These are phyloP conservation scores for Trissolcus brochymenae DNA, from an alignment of 2,888 invertebrate species.

Conservation along the genomic window DNA sequence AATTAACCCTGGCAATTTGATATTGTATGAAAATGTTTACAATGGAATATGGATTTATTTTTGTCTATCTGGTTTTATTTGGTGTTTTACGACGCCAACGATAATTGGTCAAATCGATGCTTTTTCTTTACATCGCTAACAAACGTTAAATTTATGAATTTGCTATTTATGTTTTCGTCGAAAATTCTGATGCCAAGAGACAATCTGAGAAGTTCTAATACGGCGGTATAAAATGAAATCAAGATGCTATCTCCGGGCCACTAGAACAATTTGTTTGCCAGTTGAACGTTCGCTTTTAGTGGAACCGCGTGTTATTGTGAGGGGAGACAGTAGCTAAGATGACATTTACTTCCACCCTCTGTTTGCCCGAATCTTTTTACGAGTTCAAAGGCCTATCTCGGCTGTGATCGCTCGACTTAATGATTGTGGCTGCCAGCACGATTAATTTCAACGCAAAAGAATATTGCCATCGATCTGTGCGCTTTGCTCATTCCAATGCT, in stretches of 20 bases:
- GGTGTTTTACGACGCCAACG: slow-evolving; percentile 15
- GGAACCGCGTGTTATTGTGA: slow-evolving; percentile 43
- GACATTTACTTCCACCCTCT: slow-evolving; percentile 59
- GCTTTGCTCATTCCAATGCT: background rate
- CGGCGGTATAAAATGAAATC: slow-evolving; percentile 41
- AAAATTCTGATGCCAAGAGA: slow-evolving; percentile 1
- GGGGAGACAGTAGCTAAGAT: slow-evolving; percentile 47
- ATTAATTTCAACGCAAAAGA: slow-evolving; percentile 30
- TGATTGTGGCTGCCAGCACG: slow-evolving; percentile 36
- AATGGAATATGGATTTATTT: background rate
- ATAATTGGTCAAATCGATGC: slow-evolving; percentile 27
- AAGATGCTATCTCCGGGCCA: slow-evolving; percentile 46
- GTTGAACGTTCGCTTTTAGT: slow-evolving; percentile 42
- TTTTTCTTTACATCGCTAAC: slow-evolving; percentile 21
- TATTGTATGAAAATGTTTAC: slow-evolving; percentile 8
- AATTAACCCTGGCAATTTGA: slow-evolving; percentile 8
- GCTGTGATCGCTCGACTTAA: slow-evolving; percentile 52
- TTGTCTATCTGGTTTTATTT: too few species aligned
- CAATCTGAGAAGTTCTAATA: slow-evolving; percentile 33
- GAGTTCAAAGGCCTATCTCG: slow-evolving; percentile 59
- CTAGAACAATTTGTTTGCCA: slow-evolving; percentile 48
- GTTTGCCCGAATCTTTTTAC: slow-evolving; percentile 57
- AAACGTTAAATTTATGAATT: slow-evolving; percentile 33
- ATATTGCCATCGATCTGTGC: slow-evolving; percentile 27
- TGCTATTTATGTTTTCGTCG: slow-evolving; percentile 13